Percentiles rank a stretch among this genome's conserved stretches.
These are phyloP conservation scores for Panopea generosa DNA, from an alignment of 2,888 invertebrate genomes.

Conservation along the genomic window DNA sequence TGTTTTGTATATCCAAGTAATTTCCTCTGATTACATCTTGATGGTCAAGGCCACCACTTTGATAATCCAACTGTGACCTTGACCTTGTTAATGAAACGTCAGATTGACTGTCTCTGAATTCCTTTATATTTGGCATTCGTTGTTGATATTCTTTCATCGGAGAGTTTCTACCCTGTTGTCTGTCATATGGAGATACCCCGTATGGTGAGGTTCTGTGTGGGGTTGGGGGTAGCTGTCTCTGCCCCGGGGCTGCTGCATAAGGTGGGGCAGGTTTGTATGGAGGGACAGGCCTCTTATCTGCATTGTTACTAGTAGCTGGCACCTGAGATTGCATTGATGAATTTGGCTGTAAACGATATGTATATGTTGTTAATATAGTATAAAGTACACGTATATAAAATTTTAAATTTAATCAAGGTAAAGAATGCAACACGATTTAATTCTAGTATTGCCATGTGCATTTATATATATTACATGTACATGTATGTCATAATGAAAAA, in stretches of 20 bases:
- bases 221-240: conserved; percentile 65
- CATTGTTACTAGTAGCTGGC: conserved; percentile 1
- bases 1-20: conserved; percentile 39
- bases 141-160: conserved; percentile 59
- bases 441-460: no score
- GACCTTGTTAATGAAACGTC: conserved; percentile 53
- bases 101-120: conserved; percentile 47
- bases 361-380: background rate
- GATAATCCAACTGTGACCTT: conserved; percentile 55
- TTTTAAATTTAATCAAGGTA: no score
- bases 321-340: conserved; percentile 34
- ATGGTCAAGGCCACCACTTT: conserved; percentile 32
- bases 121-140: conserved; percentile 63
- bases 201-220: conserved; percentile 67
- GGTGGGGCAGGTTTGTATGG: conserved; percentile 79
- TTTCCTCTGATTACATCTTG: conserved; percentile 24
- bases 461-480: no score
- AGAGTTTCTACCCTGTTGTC: conserved; percentile 50
- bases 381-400: no score
- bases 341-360: conserved; percentile 40
- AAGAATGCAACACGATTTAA: no score
- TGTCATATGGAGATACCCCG: conserved; percentile 60
- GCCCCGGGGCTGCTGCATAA: conserved; percentile 59
- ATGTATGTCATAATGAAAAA: no score
- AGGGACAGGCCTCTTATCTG: conserved; percentile 60